Conservation (phyloP, 2,888 invertebrate genomes). For the Catonia carolina region DNA sequence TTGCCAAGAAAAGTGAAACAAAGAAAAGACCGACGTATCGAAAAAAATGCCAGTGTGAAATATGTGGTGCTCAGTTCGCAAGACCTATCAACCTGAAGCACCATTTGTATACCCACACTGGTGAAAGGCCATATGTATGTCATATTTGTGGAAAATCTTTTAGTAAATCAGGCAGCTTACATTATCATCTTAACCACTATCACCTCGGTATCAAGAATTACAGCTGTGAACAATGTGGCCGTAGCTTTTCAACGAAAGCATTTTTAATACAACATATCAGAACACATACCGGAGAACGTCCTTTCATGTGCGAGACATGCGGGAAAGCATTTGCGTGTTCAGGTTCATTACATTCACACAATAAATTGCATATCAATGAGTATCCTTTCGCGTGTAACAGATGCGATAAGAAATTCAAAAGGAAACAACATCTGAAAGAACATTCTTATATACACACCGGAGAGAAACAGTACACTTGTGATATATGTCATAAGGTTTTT, state of each 20-base stretch:
- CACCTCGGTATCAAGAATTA: constrained; percentile 19
- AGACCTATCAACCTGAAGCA: no score
- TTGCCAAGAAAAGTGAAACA: no score
- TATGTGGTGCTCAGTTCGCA: no score
- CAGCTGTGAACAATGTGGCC: constrained; percentile 14
- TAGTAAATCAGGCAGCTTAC: no score
- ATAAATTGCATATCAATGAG: constrained; percentile 45
- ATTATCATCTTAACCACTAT: no score
- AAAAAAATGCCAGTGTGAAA: no score
- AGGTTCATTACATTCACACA: constrained; percentile 42
- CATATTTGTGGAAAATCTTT: no score
- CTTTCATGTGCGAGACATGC: constrained; percentile 46
- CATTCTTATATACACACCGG: constrained; percentile 47
- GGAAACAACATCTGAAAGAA: constrained; percentile 42
- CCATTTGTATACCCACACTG: no score
- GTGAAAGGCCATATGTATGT: no score
- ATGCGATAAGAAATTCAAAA: constrained; percentile 51
- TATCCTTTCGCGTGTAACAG: constrained; percentile 53
- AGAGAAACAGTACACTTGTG: constrained; percentile 47
- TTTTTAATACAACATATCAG: constrained; percentile 43
- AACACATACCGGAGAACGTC: constrained; percentile 42
- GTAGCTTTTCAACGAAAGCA: constrained; percentile 13
- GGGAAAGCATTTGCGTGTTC: constrained; percentile 31
- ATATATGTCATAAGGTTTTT: constrained; percentile 45
- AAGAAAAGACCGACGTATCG: no score